Evolutionary conservation across 2,888 invertebrate genomes (phyloP), one percentile per base, ranked within the genome.

Genomic region (Diabrotica balteata): DNA sequence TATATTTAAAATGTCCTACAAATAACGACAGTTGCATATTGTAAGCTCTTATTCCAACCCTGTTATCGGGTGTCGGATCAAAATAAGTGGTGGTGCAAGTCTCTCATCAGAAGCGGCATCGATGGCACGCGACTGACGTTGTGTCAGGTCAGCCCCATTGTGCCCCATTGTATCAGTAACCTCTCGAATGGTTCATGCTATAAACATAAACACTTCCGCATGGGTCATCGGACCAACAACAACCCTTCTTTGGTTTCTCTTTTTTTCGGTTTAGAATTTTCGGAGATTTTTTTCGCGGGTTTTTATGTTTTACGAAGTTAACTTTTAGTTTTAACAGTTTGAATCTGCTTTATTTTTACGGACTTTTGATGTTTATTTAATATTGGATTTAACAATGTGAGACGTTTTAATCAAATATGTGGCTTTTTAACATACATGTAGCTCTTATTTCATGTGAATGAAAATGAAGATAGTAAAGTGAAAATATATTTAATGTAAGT

Each of bases 101-200:
- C 47, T 57, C 43, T 57, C 55, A 57, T 57, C 55, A 43, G 45
- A 57, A n/a, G 55, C 55, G 55, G 55, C 55, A 57, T 73, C 72
- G 10, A 32, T 54, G 75, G 78, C 82, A 81, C 80, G 80, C 81
- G 81, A 80, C 80, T 76, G 17, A 71, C 66, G 68, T 78, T 78
- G 64, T 79, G 77, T 78, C 79, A 81, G 82, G 81, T 82, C 81
- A 81, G 81, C 80, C 78, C 80, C 80, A 80, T 79, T 79, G 63
- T 57, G 50, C 57, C 49, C 63, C 44, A 57, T 44, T 57, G 57
- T 77, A 75, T 72, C 70, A 72, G 72, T 69, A 68, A 72, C 71
- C 73, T 75, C 72, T 77, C 49, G 47, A n/a, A 45, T 55, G 7
- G 45, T 50, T 45, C 47, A 44, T 61, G 32, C n/a, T 32, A 75